These are phyloP conservation scores for Bombus superbus DNA, from an alignment of 1,140 invertebrate genomes.

Conservation along the genomic window DNA sequence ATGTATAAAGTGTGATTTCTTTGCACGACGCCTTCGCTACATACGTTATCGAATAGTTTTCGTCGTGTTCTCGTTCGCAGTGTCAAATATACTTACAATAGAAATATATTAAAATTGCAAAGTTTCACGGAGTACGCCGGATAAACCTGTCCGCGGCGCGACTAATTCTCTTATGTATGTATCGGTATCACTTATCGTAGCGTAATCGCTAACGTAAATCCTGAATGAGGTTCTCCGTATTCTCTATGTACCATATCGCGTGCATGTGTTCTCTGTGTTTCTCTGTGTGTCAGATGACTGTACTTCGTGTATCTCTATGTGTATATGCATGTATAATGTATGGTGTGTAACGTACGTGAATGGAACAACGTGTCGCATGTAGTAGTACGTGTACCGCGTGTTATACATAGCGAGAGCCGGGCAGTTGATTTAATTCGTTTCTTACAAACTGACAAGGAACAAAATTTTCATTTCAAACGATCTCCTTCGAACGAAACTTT, in stretches of 20 bases:
- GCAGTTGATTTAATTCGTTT: conserved; percentile 33
- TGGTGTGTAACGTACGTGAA: not conserved
- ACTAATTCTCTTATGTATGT: conserved; percentile 30
- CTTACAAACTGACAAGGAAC: conserved; percentile 31
- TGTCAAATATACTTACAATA: conserved; percentile 71
- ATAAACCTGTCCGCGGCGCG: conserved; percentile 25
- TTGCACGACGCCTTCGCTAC: conserved; percentile 41
- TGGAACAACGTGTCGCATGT: not conserved
- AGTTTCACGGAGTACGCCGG: conserved; percentile 69
- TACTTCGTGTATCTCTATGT: not conserved
- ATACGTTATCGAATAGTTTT: conserved; percentile 52
- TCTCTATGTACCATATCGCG: conserved; percentile 5
- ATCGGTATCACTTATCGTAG: conserved; percentile 60
- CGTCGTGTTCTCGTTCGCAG: conserved; percentile 35
- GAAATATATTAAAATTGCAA: conserved; percentile 79
- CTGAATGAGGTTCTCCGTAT: conserved; percentile 46
- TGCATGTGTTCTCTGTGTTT: conserved; percentile 1
- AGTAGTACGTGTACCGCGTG: not conserved
- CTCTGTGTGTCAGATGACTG: not conserved
- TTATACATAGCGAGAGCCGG: conserved; percentile 3
- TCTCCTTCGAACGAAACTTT: not conserved
- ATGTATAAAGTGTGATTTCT: conserved; percentile 43
- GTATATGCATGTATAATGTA: not conserved
- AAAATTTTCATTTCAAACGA: conserved; percentile 2
- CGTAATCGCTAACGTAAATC: conserved; percentile 63